phyloP scores from a whole-genome alignment of 2,797 vertebrate species.

The Gallirallus australis region DNA sequence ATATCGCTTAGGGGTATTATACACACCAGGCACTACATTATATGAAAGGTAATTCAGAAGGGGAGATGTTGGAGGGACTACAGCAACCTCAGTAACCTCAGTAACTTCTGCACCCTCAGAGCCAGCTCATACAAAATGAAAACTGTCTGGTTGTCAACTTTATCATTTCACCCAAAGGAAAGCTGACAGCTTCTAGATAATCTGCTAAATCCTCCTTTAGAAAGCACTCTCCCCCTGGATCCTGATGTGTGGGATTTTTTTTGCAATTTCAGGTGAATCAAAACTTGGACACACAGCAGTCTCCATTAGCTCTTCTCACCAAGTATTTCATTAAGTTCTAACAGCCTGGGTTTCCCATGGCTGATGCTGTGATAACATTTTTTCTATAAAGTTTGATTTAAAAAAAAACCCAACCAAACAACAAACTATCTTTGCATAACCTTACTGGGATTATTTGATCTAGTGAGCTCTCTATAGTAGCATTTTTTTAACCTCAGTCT shows the following conservation, averaged over 20 bases:
- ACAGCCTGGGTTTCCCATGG: neutral
- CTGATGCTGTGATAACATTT: fast-evolving
- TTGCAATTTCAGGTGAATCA: neutral
- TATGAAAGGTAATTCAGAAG: neutral
- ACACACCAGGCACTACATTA: neutral
- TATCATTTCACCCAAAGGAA: neutral
- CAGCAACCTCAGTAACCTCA: neutral
- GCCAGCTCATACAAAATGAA: neutral
- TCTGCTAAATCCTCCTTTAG: neutral
- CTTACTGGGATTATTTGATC: neutral
- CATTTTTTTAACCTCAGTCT: neutral
- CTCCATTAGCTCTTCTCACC: neutral
- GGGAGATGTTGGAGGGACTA: neutral
- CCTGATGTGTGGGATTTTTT: fast-evolving
- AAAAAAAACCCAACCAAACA: neutral
- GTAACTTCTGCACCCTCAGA: neutral
- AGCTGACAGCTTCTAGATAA: neutral
- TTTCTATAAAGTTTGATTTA: neutral
- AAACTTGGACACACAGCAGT: neutral
- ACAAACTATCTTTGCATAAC: neutral
- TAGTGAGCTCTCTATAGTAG: neutral
- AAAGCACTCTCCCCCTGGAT: neutral
- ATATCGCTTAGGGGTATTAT: neutral
- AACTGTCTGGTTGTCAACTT: neutral
- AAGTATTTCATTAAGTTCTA: neutral